Conservation (phyloP, 2,888 invertebrate species). For the Thalpophila matura region DNA sequence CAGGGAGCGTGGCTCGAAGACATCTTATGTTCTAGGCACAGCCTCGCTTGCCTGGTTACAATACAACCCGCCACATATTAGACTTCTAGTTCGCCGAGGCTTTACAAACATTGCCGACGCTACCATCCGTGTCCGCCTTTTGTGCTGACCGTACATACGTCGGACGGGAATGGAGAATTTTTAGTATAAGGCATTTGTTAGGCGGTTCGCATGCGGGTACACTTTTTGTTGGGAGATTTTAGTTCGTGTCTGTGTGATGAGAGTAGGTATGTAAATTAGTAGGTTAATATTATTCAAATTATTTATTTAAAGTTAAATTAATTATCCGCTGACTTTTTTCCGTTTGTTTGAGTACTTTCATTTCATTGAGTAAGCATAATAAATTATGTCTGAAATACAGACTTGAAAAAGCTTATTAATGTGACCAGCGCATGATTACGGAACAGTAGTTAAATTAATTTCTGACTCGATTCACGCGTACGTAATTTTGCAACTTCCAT, state of each 20-base stretch:
- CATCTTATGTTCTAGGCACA: slow-evolving; percentile 30
- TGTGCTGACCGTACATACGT: slow-evolving; percentile 65
- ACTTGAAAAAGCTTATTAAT: slow-evolving; percentile 15
- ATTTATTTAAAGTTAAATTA: too few relatives aligned
- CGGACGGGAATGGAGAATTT: slow-evolving; percentile 48
- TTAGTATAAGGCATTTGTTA: slow-evolving; percentile 49
- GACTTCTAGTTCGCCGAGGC: slow-evolving; percentile 45
- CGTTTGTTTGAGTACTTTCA: too few relatives aligned
- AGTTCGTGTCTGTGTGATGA: neutral
- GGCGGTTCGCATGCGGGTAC: slow-evolving; percentile 15
- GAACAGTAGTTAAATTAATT: slow-evolving; percentile 30
- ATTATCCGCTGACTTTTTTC: too few relatives aligned
- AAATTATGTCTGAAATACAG: slow-evolving; percentile 1
- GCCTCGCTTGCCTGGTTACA: slow-evolving; percentile 37
- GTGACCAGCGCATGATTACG: slow-evolving; percentile 8
- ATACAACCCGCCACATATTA: slow-evolving; percentile 58
- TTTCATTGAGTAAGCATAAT: neutral
- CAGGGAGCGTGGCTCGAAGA: slow-evolving; percentile 21
- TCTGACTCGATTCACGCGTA: slow-evolving; percentile 19
- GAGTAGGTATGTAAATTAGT: too few relatives aligned
- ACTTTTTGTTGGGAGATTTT: slow-evolving; percentile 9
- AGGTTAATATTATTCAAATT: too few relatives aligned
- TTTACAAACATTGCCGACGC: slow-evolving; percentile 67
- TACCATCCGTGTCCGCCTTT: slow-evolving; percentile 68
- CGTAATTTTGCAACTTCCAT: slow-evolving; percentile 31